Percentiles rank a stretch among this genome's conserved stretches.
Conservation (phyloP, 1,140 invertebrate species). For the Propsilocerus akamusi region DNA sequence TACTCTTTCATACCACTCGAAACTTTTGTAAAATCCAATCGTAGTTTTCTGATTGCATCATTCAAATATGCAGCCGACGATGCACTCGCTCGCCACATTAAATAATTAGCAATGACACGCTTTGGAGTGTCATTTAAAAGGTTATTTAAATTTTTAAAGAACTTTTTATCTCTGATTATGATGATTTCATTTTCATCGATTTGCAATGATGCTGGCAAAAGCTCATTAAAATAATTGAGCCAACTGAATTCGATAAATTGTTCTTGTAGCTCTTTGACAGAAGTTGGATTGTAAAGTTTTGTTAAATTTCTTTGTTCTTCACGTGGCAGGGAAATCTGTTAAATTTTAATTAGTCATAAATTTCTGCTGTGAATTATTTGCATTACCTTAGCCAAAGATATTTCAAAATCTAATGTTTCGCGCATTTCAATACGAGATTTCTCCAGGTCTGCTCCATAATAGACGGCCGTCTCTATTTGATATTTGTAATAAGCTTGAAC, state of each 20-base stretch:
- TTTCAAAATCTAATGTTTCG: slow-evolving; percentile 40
- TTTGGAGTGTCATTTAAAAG: slow-evolving; percentile 32
- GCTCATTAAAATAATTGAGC: slow-evolving; percentile 1
- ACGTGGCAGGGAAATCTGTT: neutral
- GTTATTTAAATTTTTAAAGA: slow-evolving; percentile 11
- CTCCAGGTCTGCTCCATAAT: slow-evolving; percentile 30
- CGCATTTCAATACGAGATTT: slow-evolving; percentile 27
- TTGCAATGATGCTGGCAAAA: neutral
- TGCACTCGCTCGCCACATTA: neutral
- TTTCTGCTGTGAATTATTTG: neutral
- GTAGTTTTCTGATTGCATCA: neutral
- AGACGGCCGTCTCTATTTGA: slow-evolving; percentile 28
- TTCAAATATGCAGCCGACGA: neutral
- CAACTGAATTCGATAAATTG: slow-evolving; percentile 9
- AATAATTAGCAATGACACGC: slow-evolving; percentile 22
- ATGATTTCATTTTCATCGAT: slow-evolving; percentile 1
- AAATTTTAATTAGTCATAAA: slow-evolving; percentile 27
- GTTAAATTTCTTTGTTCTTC: neutral
- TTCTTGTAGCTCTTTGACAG: neutral
- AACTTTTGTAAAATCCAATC: neutral
- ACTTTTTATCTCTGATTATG: neutral
- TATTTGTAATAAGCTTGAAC: slow-evolving; percentile 20
- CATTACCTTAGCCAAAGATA: slow-evolving; percentile 31
- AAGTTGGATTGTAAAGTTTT: neutral
- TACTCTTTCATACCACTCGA: neutral